phyloP scores from a whole-genome alignment of 1,140 invertebrate genomes.

The Venustaconcha ellipsiformis region DNA sequence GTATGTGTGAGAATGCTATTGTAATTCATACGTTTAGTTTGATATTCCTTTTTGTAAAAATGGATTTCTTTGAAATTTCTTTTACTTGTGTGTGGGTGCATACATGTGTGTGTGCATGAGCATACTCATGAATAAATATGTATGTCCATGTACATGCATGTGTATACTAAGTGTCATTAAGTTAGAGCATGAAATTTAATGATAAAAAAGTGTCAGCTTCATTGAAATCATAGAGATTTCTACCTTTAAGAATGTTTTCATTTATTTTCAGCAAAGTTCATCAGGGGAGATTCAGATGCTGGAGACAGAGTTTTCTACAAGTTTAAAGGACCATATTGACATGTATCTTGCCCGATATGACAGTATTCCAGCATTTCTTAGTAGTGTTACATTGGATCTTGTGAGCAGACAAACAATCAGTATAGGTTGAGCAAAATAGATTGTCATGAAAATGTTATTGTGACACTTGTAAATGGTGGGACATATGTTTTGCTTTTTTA shows the following conservation, averaged over 20 bases:
- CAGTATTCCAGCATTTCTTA: slow-evolving; percentile 89
- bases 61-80: too few species aligned
- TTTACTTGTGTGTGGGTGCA: too few species aligned
- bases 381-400: slow-evolving; percentile 84
- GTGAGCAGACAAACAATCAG: slow-evolving; percentile 71
- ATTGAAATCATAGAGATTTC: not conserved
- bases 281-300: slow-evolving; percentile 83
- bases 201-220: not conserved
- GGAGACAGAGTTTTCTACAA: slow-evolving; percentile 85
- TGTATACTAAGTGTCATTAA: too few species aligned
- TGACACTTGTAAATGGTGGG: too few species aligned
- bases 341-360: slow-evolving; percentile 81
- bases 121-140: too few species aligned
- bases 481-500: too few species aligned
- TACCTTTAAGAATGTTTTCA: not conserved
- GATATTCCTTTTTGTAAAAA: too few species aligned
- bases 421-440: slow-evolving; percentile 11
- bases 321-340: slow-evolving; percentile 79
- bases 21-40: too few species aligned
- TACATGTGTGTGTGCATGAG: too few species aligned
- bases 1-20: too few species aligned
- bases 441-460: too few species aligned
- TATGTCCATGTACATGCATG: too few species aligned
- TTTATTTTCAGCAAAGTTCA: slow-evolving; percentile 67
- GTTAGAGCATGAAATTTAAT: not conserved